A percentile compares a stretch with the other conserved stretches of the same genome.
These are phyloP conservation scores for Oncorhynchus gorbuscha DNA, from an alignment of 2,113 vertebrate species.

Conservation along the genomic window DNA sequence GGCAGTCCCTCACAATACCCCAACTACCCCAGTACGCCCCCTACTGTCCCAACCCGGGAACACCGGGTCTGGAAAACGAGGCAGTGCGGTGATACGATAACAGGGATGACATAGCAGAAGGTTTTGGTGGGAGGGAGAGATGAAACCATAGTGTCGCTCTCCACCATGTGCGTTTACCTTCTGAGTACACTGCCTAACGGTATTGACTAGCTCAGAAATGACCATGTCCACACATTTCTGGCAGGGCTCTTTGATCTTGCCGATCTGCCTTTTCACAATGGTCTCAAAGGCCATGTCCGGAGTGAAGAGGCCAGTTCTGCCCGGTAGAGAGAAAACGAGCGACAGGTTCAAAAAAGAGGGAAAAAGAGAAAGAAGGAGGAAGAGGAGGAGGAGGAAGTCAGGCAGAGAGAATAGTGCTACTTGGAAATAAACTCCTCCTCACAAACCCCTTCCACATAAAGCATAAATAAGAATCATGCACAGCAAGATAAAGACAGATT, in stretches of 20 bases:
- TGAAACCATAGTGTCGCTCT: constrained; percentile 36
- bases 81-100: constrained; percentile 31
- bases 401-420: constrained; percentile 70
- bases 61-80: constrained; percentile 47
- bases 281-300: constrained; percentile 99
- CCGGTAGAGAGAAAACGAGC: constrained; percentile 60
- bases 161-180: constrained; percentile 79
- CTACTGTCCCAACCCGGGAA: constrained; percentile 27
- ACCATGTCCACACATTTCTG: constrained; percentile 99
- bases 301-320: constrained; percentile 99
- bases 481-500: not conserved
- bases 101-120: constrained; percentile 44
- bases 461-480: not conserved
- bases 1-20: constrained; percentile 36
- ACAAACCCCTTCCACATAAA: not conserved
- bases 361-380: constrained; percentile 37
- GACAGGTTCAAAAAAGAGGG: constrained; percentile 26
- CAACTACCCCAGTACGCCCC: constrained; percentile 43
- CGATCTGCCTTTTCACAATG: constrained; percentile 99
- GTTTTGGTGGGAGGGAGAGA: constrained; percentile 55
- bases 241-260: constrained; percentile 99
- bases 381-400: constrained; percentile 37
- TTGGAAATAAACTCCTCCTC: constrained; percentile 40
- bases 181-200: constrained; percentile 99
- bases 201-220: constrained; percentile 99